A percentile compares a stretch with the other conserved stretches of the same genome.
phyloP scores from a whole-genome alignment of 2,797 vertebrate genomes.

The Cryptoprocta ferox region DNA sequence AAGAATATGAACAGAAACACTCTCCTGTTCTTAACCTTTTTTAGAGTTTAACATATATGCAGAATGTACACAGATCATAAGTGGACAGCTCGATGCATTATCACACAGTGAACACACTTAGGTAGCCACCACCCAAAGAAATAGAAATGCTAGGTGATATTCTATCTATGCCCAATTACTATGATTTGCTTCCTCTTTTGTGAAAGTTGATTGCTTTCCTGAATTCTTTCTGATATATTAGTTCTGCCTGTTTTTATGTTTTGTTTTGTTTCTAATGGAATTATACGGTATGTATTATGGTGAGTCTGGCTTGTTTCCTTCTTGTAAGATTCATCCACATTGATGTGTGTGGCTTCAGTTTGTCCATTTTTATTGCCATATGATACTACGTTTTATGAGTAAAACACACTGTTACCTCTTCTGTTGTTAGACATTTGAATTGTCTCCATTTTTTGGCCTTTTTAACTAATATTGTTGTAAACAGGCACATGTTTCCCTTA shows the following conservation, averaged over 20 bases:
- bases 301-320: not conserved
- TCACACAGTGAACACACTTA: not conserved
- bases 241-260: not conserved
- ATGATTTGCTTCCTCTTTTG: not conserved
- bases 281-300: not conserved
- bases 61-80: not conserved
- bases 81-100: not conserved
- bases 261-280: not conserved
- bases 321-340: not conserved
- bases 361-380: not conserved
- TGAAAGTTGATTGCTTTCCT: not conserved
- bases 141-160: not conserved
- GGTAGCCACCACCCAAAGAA: not conserved
- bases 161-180: not conserved
- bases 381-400: not conserved
- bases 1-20: not conserved
- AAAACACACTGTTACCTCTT: not conserved
- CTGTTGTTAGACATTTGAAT: not conserved
- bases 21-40: not conserved
- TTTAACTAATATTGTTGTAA: not conserved
- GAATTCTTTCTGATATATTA: not conserved
- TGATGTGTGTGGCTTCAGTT: not conserved
- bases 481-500: not conserved
- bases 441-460: not conserved
- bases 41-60: not conserved